Evolutionary conservation across 2,113 vertebrate genomes (phyloP).

Genomic region (Lasiurus borealis): DNA sequence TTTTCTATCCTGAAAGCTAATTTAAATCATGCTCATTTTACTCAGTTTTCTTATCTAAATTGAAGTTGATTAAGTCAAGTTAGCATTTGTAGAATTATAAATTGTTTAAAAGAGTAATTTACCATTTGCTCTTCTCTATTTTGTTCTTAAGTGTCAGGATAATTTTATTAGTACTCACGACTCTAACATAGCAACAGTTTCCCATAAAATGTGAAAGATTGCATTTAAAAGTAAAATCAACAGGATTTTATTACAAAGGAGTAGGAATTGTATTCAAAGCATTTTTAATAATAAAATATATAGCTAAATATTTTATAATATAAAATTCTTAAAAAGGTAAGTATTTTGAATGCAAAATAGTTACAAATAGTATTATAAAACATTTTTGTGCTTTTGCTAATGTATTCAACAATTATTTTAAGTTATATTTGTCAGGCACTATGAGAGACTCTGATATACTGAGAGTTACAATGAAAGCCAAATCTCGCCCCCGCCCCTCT

Average conservation of each 20-base stretch:
- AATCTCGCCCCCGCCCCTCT: not conserved
- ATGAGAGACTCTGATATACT: not conserved
- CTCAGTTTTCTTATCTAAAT: conserved; percentile 37
- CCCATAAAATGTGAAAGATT: not conserved
- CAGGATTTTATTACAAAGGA: not conserved
- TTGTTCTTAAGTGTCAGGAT: not conserved
- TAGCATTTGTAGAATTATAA: conserved; percentile 9
- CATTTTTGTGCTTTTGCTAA: not conserved
- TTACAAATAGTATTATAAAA: not conserved
- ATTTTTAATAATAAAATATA: conserved; percentile 38
- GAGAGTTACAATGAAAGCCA: not conserved
- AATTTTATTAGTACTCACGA: not conserved
- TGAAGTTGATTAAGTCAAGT: conserved; percentile 17
- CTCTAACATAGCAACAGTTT: not conserved
- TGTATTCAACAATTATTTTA: not conserved
- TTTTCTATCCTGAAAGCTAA: not conserved
- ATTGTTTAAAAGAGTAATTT: not conserved
- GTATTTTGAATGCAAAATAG: not conserved
- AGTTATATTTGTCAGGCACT: not conserved
- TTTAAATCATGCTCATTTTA: conserved; percentile 45
- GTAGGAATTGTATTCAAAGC: not conserved
- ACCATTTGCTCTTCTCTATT: conserved; percentile 34
- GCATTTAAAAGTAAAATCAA: not conserved
- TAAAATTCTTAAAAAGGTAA: not conserved
- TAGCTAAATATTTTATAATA: not conserved